Evolutionary conservation across 2,888 invertebrate genomes (phyloP), one percentile per base, ranked within the genome.

Genomic region (Anoplius nigerrimus): DNA sequence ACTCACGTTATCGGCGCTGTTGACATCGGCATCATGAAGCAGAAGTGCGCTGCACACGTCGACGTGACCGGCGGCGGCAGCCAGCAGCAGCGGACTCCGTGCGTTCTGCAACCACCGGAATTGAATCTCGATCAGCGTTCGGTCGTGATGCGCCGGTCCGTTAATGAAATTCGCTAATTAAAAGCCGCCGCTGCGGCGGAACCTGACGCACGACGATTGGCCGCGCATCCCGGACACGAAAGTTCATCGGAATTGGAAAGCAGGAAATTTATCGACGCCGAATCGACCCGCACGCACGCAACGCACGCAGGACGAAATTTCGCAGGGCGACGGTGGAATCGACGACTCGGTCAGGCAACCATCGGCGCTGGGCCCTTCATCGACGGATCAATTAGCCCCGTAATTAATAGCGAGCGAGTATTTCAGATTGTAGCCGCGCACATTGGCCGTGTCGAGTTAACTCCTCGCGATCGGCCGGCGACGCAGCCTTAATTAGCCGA

Each of bases 1-100:
- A 90, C 90, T 90, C 84, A 92, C 92, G 74, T 87, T 89, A 80
- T 92, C 91, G 52, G 89, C 86, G 42, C 87, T 86, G 81, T 91
- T 90, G 71, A 91, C 88, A 74, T 90, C 89, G 82, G 89, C 89
- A 18, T 91, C 91, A 52, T 88, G 87, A 60, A 89, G 86, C 34
- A 91, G 76, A 63, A 92, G 87, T 57, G 90, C 85, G 69, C 89
- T 87, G 61, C 90, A 90, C 21, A 89, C 88, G 34, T 90, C 90
- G n/a, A 88, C 82, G 75, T 90, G 90, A 21, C 92, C 92, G 72
- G 89, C 90, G 51, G 90, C 89, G n/a, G 91, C 90, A 46, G 92
- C 91, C 76, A 90, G 87, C 77, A 91, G 90, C 45, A 92, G 86
- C 1, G 91, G 90, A 66, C 90, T 90, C 60, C 89, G 84, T 24